phyloP scores from a whole-genome alignment of 2,113 vertebrate species.

The Theropithecus gelada region DNA sequence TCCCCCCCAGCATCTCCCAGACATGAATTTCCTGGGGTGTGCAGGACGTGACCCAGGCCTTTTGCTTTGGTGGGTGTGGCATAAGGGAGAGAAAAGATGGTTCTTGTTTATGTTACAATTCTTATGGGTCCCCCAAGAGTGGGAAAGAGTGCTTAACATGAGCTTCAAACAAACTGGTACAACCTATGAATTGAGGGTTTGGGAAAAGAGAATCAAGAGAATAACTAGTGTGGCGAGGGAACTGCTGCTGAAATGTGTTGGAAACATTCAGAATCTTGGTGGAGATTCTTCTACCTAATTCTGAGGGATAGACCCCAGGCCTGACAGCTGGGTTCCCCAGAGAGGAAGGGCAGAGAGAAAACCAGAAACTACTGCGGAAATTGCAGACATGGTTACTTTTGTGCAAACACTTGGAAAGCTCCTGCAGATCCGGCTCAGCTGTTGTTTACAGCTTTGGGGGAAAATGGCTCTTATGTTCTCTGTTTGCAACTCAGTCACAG shows the following conservation, averaged over 20 bases:
- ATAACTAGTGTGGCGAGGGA: not conserved
- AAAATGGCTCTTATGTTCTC: slow-evolving; percentile 65
- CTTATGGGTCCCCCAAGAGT: not conserved
- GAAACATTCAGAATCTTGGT: not conserved
- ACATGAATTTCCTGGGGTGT: not conserved
- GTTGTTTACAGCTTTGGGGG: slow-evolving; percentile 69
- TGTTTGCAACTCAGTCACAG: not conserved
- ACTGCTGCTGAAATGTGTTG: not conserved
- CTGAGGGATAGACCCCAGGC: not conserved
- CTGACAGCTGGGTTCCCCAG: slow-evolving; percentile 64
- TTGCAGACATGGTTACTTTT: slow-evolving; percentile 49
- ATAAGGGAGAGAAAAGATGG: not conserved
- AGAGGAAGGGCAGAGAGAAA: slow-evolving; percentile 27
- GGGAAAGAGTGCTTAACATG: not conserved
- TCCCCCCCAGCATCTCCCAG: not conserved
- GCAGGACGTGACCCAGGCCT: slow-evolving; percentile 22
- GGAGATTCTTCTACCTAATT: not conserved
- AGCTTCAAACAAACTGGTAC: not conserved
- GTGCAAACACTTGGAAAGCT: slow-evolving; percentile 64
- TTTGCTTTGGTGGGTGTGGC: not conserved
- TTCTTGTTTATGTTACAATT: not conserved
- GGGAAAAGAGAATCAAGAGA: not conserved
- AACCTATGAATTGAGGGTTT: too few relatives aligned
- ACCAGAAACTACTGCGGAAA: slow-evolving; percentile 26
- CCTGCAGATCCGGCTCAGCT: slow-evolving; percentile 73